Base-by-base conservation (phyloP, 2,113 vertebrate species). In the Oreochromis tanganicae region DNA sequence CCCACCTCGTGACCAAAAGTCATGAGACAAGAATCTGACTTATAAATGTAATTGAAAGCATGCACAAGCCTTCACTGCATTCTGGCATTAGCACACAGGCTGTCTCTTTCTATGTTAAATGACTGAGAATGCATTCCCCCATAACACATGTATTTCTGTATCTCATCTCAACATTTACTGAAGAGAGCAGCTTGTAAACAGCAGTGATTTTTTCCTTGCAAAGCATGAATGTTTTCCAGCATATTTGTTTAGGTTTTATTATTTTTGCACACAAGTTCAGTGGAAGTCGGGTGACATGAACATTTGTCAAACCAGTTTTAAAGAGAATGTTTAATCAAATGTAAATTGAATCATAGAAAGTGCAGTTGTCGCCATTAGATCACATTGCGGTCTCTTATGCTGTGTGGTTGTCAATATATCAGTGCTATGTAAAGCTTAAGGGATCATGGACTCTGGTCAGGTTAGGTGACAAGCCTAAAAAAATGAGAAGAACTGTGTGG, bases 21-120 rank as follows among this genome's bases (percentile, higher is more conserved):
- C 95, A 94, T 87, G 88, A 80, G 95, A 90, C 88, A 48, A 68
- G 55, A 88, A 88, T 83, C 24, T 46, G 32, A 75, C 29, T 86
- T 56, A n/a, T 89, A 38, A 66, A 56, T 61, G 43, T 91, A 84
- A 94, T 95, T 91, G 81, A 57, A 93, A 93, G 87, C 92, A 92
- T 92, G 92, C 61, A 87, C 57, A 55, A 85, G 13, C 36, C 41
- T 27, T 59, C 4, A 36, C n/a, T 85, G 46, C 48, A 81, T 3
- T 48, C 34, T 71, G 54, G 3, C 9, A 32, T 9, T 9, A 82
- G 24, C 71, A 38, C 38, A 56, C 10, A 46, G 43, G n/a, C 7
- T 11, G 17, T 9, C 8, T 48, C 68, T 86, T 17, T 80, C 16
- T 52, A 7, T 7, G 6, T 34, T 12, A 24, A 80, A 73, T 14